A percentile compares a stretch with the other conserved stretches of the same genome.
Conservation (phyloP, 1,140 invertebrate genomes). For the Drosophila nigrodunni region DNA sequence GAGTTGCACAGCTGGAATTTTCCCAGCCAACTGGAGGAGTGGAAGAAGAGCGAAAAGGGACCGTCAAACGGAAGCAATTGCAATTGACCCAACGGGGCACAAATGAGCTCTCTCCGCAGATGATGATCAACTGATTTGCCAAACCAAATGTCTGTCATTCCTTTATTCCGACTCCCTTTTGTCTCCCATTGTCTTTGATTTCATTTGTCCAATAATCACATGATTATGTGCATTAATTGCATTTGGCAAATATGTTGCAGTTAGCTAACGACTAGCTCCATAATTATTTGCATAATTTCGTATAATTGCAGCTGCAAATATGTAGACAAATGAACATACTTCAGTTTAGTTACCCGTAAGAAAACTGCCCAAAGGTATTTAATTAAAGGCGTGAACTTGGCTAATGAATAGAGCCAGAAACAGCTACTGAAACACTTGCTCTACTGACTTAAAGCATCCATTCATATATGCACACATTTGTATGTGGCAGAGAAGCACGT, state of each 20-base stretch:
- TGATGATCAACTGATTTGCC: constrained; percentile 25
- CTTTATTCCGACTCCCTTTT: background rate
- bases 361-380: constrained; percentile 37
- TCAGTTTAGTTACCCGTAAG: background rate
- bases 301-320: constrained; percentile 34
- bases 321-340: background rate
- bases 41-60: background rate
- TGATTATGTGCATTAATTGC: constrained; percentile 78
- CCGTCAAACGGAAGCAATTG: constrained; percentile 7
- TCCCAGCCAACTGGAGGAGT: background rate
- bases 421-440: background rate
- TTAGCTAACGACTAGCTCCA: constrained; percentile 43
- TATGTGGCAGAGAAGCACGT: constrained; percentile 12
- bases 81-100: constrained; percentile 15
- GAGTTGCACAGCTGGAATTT: background rate
- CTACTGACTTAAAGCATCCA: background rate
- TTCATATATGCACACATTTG: background rate
- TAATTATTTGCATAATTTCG: constrained; percentile 60
- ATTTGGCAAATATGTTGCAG: constrained; percentile 70
- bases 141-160: constrained; percentile 18
- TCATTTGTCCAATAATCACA: constrained; percentile 73
- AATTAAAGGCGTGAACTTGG: constrained; percentile 72
- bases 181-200: constrained; percentile 32
- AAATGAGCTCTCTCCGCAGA: background rate
- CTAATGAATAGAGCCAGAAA: constrained; percentile 63